phyloP scores from a whole-genome alignment of 1,140 invertebrate species.

The Odontomachus brunneus region DNA sequence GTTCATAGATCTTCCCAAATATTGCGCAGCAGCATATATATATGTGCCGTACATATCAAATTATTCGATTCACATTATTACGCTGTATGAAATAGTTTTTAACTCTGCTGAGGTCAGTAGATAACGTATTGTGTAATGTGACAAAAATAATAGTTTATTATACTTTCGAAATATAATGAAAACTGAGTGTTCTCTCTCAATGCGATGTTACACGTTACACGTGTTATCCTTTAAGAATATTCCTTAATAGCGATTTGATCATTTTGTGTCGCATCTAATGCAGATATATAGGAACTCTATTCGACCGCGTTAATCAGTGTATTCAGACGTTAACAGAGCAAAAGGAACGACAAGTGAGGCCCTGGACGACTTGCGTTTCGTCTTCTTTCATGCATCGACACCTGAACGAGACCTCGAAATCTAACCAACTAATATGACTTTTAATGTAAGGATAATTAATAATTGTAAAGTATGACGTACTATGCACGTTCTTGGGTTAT shows the following conservation, averaged over 20 bases:
- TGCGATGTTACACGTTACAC: too few species aligned
- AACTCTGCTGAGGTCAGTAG: conserved; percentile 13
- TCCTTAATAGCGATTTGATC: too few species aligned
- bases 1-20: neutral
- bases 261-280: neutral
- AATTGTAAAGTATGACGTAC: too few species aligned
- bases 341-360: neutral
- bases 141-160: too few species aligned
- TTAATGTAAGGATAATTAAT: conserved; percentile 51
- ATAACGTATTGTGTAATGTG: neutral
- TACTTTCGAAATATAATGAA: too few species aligned
- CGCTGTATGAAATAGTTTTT: neutral
- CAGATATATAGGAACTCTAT: conserved; percentile 20
- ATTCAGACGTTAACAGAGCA: conserved; percentile 17
- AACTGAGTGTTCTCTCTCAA: too few species aligned
- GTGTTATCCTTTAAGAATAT: too few species aligned
- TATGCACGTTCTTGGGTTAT: too few species aligned
- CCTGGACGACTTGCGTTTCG: neutral
- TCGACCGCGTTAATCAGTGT: conserved; percentile 22
- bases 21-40: neutral
- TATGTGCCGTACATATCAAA: neutral
- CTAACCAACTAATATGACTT: neutral
- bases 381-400: neutral
- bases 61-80: neutral
- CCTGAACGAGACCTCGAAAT: neutral